These are phyloP conservation scores for Orthosia gothica DNA, from an alignment of 2,888 invertebrate genomes.

Conservation along the genomic window DNA sequence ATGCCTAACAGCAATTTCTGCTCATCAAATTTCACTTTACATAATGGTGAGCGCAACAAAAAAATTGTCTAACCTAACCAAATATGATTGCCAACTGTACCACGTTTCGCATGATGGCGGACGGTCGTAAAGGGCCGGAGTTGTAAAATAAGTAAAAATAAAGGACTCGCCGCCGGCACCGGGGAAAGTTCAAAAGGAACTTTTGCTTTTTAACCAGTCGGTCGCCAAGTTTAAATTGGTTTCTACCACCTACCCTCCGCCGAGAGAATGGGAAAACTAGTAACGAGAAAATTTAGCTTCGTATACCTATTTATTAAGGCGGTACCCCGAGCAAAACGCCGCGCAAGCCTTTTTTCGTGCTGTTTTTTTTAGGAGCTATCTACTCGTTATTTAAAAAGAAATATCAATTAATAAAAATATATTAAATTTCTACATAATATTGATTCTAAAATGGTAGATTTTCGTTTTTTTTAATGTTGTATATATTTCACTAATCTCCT, in stretches of 20 bases:
- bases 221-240: slow-evolving; percentile 90
- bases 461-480: too few relatives aligned
- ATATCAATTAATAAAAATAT: too few relatives aligned
- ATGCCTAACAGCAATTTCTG: slow-evolving; percentile 29
- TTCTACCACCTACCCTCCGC: slow-evolving; percentile 79
- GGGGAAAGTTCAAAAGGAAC: slow-evolving; percentile 84
- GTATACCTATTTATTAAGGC: slow-evolving; percentile 72
- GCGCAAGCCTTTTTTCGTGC: too few relatives aligned
- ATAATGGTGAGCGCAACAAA: slow-evolving; percentile 61
- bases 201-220: slow-evolving; percentile 89
- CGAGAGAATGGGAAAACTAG: slow-evolving; percentile 83
- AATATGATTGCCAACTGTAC: slow-evolving; percentile 77
- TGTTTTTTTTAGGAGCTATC: too few relatives aligned
- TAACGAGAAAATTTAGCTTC: slow-evolving; percentile 78
- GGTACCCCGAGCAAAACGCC: too few relatives aligned
- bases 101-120: slow-evolving; percentile 81
- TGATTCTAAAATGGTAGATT: too few relatives aligned
- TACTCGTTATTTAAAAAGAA: too few relatives aligned
- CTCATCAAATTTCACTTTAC: slow-evolving; percentile 60
- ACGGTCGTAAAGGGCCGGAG: slow-evolving; percentile 82
- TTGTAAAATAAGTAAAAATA: slow-evolving; percentile 86
- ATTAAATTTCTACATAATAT: too few relatives aligned
- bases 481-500: too few relatives aligned
- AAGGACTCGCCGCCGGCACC: slow-evolving; percentile 81
- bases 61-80: slow-evolving; percentile 64